phyloP scores from a whole-genome alignment of 2,888 invertebrate genomes.

The Alcis repandata region DNA sequence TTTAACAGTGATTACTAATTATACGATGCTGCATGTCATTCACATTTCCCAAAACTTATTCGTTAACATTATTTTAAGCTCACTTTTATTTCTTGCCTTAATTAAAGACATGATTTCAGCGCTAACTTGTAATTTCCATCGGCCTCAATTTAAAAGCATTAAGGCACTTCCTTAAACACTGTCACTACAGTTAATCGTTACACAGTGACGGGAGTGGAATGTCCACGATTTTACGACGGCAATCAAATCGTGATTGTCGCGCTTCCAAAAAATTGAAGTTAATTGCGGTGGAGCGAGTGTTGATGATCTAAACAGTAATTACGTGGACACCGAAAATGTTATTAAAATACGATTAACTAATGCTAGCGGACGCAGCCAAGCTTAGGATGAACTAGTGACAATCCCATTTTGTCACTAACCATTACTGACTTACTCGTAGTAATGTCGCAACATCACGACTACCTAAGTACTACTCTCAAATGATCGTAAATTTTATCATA shows the following conservation, averaged over 20 bases:
- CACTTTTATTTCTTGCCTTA: background rate
- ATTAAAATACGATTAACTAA: slow-evolving; percentile 84
- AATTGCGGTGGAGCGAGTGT: slow-evolving; percentile 81
- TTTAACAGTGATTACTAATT: background rate
- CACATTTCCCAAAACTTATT: background rate
- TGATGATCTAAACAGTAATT: slow-evolving; percentile 84
- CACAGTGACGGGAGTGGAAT: slow-evolving; percentile 65
- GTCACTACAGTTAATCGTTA: slow-evolving; percentile 63
- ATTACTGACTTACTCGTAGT: slow-evolving; percentile 30
- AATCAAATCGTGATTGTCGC: slow-evolving; percentile 85
- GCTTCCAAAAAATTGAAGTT: slow-evolving; percentile 78
- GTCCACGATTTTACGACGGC: slow-evolving; percentile 74
- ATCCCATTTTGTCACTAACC: slow-evolving; percentile 47
- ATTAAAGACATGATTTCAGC: slow-evolving; percentile 6
- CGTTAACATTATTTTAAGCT: background rate
- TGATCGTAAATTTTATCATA: slow-evolving; percentile 18
- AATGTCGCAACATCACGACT: slow-evolving; percentile 25
- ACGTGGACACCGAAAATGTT: slow-evolving; percentile 78
- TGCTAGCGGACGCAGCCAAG: slow-evolving; percentile 55
- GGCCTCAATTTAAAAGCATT: slow-evolving; percentile 25
- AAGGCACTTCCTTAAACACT: slow-evolving; percentile 30
- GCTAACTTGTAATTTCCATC: slow-evolving; percentile 14
- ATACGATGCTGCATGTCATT: too few species aligned
- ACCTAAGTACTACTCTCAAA: slow-evolving; percentile 17
- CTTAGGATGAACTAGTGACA: slow-evolving; percentile 49